Evolutionary conservation across 2,888 invertebrate genomes (phyloP).

Genomic region (Polyommatus iphigenia): DNA sequence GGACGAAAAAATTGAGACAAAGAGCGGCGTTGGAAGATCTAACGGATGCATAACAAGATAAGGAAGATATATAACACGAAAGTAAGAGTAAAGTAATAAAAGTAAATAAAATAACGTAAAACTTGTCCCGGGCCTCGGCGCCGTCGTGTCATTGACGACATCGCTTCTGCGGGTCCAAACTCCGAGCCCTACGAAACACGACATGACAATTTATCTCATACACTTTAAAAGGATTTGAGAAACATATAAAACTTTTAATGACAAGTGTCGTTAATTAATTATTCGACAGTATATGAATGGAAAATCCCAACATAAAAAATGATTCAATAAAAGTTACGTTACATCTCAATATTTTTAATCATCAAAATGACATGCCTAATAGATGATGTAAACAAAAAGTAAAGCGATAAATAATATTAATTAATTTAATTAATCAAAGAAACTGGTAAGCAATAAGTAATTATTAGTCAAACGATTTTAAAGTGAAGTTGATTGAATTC

Average conservation of each 20-base stretch:
- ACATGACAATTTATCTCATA: background rate
- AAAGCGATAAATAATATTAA: background rate
- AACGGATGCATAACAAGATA: constrained; percentile 31
- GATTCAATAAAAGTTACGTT: background rate
- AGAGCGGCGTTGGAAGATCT: constrained; percentile 26
- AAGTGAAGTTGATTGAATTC: constrained; percentile 17
- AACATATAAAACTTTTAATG: background rate
- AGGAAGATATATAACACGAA: constrained; percentile 53
- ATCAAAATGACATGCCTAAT: background rate
- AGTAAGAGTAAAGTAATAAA: constrained; percentile 71
- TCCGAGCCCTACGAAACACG: background rate
- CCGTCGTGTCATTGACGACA: constrained; percentile 37
- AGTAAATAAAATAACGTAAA: constrained; percentile 47
- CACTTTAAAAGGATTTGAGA: background rate
- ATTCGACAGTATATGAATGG: background rate
- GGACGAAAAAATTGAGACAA: constrained; percentile 19
- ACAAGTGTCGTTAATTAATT: background rate
- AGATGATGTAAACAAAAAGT: background rate
- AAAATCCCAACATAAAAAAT: background rate
- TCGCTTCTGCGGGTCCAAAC: background rate
- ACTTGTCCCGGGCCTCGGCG: constrained; percentile 45
- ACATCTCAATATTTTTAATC: background rate
- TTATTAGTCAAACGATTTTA: background rate
- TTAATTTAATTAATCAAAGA: background rate
- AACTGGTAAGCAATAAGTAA: background rate